These are phyloP conservation scores for Pelochelys cantorii DNA, from an alignment of 2,797 vertebrate species.

Conservation along the genomic window DNA sequence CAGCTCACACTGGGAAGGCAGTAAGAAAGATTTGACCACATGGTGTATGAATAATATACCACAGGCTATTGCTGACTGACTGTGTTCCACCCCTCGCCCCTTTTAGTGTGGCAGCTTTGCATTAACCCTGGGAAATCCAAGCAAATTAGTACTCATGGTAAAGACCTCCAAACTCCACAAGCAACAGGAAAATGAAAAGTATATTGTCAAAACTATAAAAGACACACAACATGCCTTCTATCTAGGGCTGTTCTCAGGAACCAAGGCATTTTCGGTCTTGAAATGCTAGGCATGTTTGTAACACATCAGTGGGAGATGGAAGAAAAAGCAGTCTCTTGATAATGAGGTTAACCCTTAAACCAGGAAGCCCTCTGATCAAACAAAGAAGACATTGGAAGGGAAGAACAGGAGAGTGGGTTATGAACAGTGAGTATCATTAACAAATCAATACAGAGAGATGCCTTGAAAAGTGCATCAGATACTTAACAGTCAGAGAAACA, in stretches of 20 bases:
- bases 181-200: neutral
- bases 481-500: neutral
- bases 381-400: slow-evolving; percentile 34
- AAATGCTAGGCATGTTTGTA: slow-evolving; percentile 51
- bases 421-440: neutral
- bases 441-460: neutral
- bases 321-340: slow-evolving; percentile 61
- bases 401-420: slow-evolving; percentile 34
- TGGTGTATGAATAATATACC: neutral
- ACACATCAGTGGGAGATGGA: slow-evolving; percentile 43
- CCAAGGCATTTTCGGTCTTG: neutral
- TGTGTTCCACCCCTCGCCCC: neutral
- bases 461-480: neutral
- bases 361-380: slow-evolving; percentile 59
- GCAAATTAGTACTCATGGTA: neutral
- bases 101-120: neutral
- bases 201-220: slow-evolving; percentile 21
- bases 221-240: neutral
- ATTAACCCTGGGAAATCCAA: neutral
- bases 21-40: neutral
- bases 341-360: slow-evolving; percentile 63
- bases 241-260: slow-evolving; percentile 12
- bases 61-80: neutral
- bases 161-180: neutral
- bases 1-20: neutral